Evolutionary conservation across 2,113 vertebrate species (phyloP).

Genomic region (Anhinga rufa): DNA sequence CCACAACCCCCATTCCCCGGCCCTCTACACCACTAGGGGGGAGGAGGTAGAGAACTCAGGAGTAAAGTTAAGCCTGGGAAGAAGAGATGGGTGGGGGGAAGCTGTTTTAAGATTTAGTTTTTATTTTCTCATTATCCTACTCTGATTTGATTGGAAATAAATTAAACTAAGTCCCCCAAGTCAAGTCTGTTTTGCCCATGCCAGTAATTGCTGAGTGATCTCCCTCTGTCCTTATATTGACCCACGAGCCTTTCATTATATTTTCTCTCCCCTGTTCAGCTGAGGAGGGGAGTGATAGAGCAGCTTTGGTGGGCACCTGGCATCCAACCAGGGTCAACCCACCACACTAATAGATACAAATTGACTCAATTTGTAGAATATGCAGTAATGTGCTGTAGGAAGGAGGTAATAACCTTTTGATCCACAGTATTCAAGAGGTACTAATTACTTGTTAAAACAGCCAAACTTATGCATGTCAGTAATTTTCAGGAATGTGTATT

Average conservation of each 20-base stretch:
- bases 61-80: background rate
- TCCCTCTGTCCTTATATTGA: background rate
- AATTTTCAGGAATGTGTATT: background rate
- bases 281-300: background rate
- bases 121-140: background rate
- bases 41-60: background rate
- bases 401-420: background rate
- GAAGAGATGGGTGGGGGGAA: background rate
- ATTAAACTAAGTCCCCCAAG: background rate
- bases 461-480: background rate
- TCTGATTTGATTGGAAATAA: background rate
- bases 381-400: background rate
- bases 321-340: background rate
- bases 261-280: too few relatives aligned
- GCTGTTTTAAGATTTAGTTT: background rate
- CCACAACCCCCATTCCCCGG: too few relatives aligned
- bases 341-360: background rate
- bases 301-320: background rate
- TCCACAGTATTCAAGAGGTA: background rate
- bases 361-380: background rate
- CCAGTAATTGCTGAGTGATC: background rate
- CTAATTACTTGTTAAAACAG: background rate
- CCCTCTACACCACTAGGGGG: too few relatives aligned
- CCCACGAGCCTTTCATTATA: too few relatives aligned
- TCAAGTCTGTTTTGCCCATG: background rate